Evolutionary conservation across 2,888 invertebrate species (phyloP).

Genomic region (Epicampocera succincta): DNA sequence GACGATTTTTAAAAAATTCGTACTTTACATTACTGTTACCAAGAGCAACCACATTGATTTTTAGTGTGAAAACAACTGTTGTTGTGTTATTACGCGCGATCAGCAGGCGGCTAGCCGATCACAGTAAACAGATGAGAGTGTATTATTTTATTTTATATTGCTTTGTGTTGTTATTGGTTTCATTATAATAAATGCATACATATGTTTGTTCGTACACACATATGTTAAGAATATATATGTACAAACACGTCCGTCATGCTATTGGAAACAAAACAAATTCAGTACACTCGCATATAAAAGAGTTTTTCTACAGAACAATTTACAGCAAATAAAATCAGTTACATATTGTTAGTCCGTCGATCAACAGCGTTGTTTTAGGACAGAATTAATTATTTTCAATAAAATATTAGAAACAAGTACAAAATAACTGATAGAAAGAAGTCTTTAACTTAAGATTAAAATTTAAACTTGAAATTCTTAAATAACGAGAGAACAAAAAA

Average conservation of each 20-base stretch:
- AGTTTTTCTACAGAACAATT: slow-evolving; percentile 76
- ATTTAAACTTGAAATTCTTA: slow-evolving; percentile 6
- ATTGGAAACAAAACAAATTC: slow-evolving; percentile 50
- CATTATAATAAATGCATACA: slow-evolving; percentile 6
- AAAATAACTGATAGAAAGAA: slow-evolving; percentile 35
- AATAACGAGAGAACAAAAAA: slow-evolving; percentile 31
- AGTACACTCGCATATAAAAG: slow-evolving; percentile 47
- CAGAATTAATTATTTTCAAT: not conserved
- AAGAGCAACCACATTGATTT: slow-evolving; percentile 1
- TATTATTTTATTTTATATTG: slow-evolving; percentile 42
- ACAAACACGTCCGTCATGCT: slow-evolving; percentile 6
- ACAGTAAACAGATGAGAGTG: slow-evolving; percentile 31
- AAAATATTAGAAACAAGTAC: slow-evolving; percentile 5
- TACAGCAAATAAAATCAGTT: slow-evolving; percentile 74
- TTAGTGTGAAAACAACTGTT: slow-evolving; percentile 6
- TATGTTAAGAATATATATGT: slow-evolving; percentile 3
- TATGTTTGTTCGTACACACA: not conserved
- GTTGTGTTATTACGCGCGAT: slow-evolving; percentile 56
- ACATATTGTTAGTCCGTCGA: slow-evolving; percentile 72
- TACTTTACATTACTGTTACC: slow-evolving; percentile 5
- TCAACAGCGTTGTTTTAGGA: slow-evolving; percentile 67
- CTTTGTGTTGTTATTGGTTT: slow-evolving; percentile 46
- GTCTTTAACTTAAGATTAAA: slow-evolving; percentile 48
- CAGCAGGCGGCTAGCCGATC: slow-evolving; percentile 32
- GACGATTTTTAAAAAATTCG: not conserved